phyloP scores from a whole-genome alignment of 2,113 vertebrate genomes.

The Eulacestoma nigropectus region DNA sequence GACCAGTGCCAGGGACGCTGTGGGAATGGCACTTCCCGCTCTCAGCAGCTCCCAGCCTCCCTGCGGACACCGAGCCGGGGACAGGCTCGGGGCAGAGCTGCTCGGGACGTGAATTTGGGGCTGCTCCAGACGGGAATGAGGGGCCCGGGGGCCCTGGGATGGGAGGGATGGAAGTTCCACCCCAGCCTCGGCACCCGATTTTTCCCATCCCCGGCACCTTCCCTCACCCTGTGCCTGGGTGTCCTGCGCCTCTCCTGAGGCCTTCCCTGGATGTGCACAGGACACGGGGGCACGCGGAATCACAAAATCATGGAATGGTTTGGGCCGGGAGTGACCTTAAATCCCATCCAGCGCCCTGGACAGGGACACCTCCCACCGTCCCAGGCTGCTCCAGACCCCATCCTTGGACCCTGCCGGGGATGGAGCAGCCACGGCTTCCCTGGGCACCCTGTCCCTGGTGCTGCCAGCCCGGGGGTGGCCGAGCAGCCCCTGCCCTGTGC shows the following conservation, averaged over 20 bases:
- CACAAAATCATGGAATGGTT: accelerated
- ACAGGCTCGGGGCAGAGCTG: background rate
- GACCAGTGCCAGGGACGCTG: accelerated
- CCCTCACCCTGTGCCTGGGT: accelerated
- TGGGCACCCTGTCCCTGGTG: accelerated
- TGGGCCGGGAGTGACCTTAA: background rate
- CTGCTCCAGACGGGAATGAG: background rate
- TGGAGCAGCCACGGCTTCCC: background rate
- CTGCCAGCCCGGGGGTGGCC: background rate
- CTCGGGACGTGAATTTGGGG: background rate
- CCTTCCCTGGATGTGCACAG: accelerated
- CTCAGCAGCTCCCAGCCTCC: background rate
- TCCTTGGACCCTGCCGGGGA: accelerated
- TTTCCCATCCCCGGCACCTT: background rate
- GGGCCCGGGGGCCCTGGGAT: accelerated
- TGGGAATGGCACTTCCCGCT: background rate
- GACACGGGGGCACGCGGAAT: accelerated
- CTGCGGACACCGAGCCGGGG: accelerated
- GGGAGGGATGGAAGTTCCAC: background rate
- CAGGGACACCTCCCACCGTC: accelerated
- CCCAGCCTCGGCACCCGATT: background rate
- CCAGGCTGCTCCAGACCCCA: background rate
- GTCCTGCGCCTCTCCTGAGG: accelerated
- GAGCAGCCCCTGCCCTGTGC: too few relatives aligned
- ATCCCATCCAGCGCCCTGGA: accelerated